Conservation (phyloP, 1,140 invertebrate species). For the Drosophila ananassae region DNA sequence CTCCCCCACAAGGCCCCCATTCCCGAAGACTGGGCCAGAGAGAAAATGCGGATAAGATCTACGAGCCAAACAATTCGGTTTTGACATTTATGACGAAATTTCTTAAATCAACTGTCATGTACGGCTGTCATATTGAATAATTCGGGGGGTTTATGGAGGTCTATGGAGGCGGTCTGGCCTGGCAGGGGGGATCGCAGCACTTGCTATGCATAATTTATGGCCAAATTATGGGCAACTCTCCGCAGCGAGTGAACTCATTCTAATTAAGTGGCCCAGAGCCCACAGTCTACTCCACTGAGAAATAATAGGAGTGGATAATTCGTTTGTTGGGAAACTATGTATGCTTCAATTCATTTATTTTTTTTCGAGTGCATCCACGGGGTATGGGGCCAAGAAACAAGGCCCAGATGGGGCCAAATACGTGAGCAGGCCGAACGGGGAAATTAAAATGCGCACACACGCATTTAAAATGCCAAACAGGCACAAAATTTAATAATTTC, state of each 20-base stretch:
- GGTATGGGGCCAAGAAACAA: slow-evolving; percentile 9
- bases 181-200: slow-evolving; percentile 31
- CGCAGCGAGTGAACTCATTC: slow-evolving; percentile 74
- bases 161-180: not conserved
- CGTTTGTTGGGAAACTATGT: too few relatives aligned
- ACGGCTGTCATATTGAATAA: slow-evolving; percentile 79
- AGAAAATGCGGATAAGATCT: slow-evolving; percentile 73
- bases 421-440: slow-evolving; percentile 38
- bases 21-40: slow-evolving; percentile 3
- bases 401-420: slow-evolving; percentile 47
- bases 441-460: slow-evolving; percentile 62
- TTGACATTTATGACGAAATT: slow-evolving; percentile 83
- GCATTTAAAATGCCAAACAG: slow-evolving; percentile 73
- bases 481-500: slow-evolving; percentile 81
- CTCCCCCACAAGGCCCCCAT: not conserved
- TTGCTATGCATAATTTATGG: slow-evolving; percentile 80
- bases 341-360: not conserved
- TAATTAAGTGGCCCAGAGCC: slow-evolving; percentile 69
- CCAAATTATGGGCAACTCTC: slow-evolving; percentile 51
- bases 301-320: not conserved
- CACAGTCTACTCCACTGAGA: slow-evolving; percentile 1
- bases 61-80: slow-evolving; percentile 70
- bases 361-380: not conserved
- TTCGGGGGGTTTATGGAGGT: slow-evolving; percentile 55
- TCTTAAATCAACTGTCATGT: slow-evolving; percentile 81